Conservation (phyloP, 1,140 invertebrate species). For the Holcopasites calliopsidis region DNA sequence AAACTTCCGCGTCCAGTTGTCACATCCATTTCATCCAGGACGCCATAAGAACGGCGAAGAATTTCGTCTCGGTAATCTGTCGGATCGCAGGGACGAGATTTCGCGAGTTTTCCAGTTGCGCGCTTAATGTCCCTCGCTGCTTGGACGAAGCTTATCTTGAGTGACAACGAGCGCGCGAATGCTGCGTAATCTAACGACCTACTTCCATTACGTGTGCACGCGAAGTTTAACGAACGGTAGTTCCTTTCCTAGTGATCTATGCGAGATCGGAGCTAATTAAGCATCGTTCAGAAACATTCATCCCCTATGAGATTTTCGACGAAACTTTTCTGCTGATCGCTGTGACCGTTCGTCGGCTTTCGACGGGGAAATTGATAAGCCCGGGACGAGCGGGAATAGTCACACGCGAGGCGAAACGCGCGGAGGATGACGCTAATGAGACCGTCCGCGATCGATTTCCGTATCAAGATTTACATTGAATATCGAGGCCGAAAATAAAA, state of each 20-base stretch:
- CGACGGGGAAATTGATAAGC: background rate
- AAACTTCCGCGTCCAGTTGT: background rate
- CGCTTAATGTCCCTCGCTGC: constrained; percentile 8
- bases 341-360: background rate
- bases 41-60: no score
- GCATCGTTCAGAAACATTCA: background rate
- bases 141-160: constrained; percentile 28
- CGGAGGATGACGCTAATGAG: background rate
- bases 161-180: constrained; percentile 24
- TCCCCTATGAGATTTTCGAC: background rate
- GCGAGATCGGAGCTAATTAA: no score
- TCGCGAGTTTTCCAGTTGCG: constrained; percentile 22
- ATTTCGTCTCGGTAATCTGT: constrained; percentile 3
- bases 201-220: constrained; percentile 20
- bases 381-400: no score
- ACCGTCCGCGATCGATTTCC: constrained; percentile 8
- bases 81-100: constrained; percentile 29
- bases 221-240: background rate
- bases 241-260: no score
- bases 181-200: constrained; percentile 1
- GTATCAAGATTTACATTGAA: background rate
- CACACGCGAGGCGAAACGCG: background rate
- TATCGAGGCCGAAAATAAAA: background rate
- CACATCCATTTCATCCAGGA: background rate
- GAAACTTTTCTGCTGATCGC: constrained; percentile 14